These are phyloP conservation scores for Antigone vipio DNA, from an alignment of 2,113 vertebrate genomes.

Conservation along the genomic window DNA sequence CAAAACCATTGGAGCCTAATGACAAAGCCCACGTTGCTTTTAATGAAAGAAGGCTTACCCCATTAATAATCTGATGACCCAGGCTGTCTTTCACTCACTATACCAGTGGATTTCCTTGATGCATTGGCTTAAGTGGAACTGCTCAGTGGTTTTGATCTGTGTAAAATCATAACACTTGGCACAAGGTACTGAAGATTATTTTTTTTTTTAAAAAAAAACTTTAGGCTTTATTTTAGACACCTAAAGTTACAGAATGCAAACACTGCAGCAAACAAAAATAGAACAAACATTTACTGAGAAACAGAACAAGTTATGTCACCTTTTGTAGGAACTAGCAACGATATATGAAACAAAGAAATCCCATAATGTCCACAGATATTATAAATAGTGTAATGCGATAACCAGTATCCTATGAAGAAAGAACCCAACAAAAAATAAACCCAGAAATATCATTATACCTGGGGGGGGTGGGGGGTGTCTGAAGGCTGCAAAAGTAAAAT, in stretches of 20 bases:
- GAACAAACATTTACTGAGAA: not conserved
- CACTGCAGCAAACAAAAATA: not conserved
- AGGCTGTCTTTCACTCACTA: not conserved
- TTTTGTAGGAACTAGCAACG: not conserved
- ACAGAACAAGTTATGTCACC: not conserved
- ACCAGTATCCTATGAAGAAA: not conserved
- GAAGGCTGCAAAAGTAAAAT: not conserved
- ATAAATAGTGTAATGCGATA: not conserved
- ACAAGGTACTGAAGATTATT: not conserved
- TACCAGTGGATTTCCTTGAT: not conserved
- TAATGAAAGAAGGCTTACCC: not conserved
- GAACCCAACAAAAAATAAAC: not conserved
- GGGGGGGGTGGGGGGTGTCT: not conserved
- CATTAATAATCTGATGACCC: not conserved
- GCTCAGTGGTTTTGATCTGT: not conserved
- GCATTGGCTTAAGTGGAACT: not conserved
- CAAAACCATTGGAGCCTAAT: not conserved
- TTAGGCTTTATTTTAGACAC: not conserved
- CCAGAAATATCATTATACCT: not conserved
- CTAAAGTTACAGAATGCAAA: not conserved
- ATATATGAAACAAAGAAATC: constrained; percentile 30
- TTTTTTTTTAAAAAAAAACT: not conserved
- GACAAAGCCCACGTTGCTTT: not conserved
- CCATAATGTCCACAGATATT: not conserved
- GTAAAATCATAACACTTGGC: not conserved